phyloP scores from a whole-genome alignment of 2,888 invertebrate genomes.

The Plemyria rubiginata region DNA sequence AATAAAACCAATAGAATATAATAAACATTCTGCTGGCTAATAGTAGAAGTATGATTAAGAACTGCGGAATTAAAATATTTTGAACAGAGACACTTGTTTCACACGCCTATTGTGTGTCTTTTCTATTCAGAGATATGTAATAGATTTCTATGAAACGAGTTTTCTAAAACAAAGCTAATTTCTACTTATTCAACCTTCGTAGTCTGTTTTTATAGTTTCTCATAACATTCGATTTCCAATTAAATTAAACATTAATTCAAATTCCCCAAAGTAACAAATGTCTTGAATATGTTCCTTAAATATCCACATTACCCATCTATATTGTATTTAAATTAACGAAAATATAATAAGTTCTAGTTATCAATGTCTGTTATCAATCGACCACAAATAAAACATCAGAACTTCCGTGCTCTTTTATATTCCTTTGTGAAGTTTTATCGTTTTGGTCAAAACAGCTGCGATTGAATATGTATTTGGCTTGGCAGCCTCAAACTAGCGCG shows the following conservation, averaged over 20 bases:
- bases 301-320: too few species aligned
- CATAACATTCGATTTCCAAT: constrained; percentile 9
- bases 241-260: background rate
- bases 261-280: too few species aligned
- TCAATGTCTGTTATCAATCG: background rate
- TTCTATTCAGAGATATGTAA: constrained; percentile 19
- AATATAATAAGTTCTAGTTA: background rate
- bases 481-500: constrained; percentile 27
- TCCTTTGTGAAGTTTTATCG: constrained; percentile 10
- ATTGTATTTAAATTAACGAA: background rate
- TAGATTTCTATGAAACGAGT: constrained; percentile 12
- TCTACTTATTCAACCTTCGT: background rate
- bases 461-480: constrained; percentile 32
- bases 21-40: too few species aligned
- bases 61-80: constrained; percentile 10
- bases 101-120: constrained; percentile 21
- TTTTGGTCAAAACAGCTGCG: constrained; percentile 23
- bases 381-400: background rate
- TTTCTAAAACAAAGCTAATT: constrained; percentile 25
- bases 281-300: too few species aligned
- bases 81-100: constrained; percentile 15
- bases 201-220: constrained; percentile 2
- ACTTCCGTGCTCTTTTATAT: constrained; percentile 5
- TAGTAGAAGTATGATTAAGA: background rate
- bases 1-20: too few species aligned